Evolutionary conservation across 2,888 invertebrate species (phyloP).

Genomic region (Aradus depressus): DNA sequence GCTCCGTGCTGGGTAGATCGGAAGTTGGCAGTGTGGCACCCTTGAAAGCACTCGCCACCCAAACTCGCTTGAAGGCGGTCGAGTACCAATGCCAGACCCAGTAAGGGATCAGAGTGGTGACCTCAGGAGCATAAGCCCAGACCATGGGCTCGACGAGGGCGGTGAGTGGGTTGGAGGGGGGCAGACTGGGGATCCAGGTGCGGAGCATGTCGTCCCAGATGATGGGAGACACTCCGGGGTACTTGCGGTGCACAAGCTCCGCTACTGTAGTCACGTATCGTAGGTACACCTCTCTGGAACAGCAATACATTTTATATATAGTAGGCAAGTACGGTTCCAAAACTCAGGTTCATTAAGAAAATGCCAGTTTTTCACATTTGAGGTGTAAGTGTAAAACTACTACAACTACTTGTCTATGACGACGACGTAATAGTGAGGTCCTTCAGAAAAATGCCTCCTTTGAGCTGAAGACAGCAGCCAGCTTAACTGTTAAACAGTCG

Average conservation of each 20-base stretch:
- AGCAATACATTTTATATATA: not conserved
- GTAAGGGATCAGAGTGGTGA: slow-evolving; percentile 35
- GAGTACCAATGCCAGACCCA: slow-evolving; percentile 32
- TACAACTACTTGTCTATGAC: too few species aligned
- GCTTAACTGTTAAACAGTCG: too few species aligned
- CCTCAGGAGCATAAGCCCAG: slow-evolving; percentile 41
- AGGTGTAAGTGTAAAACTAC: too few species aligned
- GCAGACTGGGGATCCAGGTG: slow-evolving; percentile 32
- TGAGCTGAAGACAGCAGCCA: too few species aligned
- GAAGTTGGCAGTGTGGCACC: slow-evolving; percentile 40
- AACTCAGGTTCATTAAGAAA: not conserved
- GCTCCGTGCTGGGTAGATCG: slow-evolving; percentile 36
- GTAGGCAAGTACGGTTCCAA: not conserved
- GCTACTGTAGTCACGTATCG: slow-evolving; percentile 35
- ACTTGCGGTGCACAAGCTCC: slow-evolving; percentile 35
- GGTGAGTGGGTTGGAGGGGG: slow-evolving; percentile 36
- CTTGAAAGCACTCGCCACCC: slow-evolving; percentile 44
- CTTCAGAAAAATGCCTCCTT: too few species aligned
- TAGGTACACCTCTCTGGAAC: slow-evolving; percentile 30
- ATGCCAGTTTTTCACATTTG: too few species aligned
- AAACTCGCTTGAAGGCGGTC: slow-evolving; percentile 33
- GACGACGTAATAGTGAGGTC: too few species aligned
- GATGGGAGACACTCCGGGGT: slow-evolving; percentile 37
- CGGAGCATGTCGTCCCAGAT: slow-evolving; percentile 48
- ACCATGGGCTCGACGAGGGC: slow-evolving; percentile 43